Conservation (phyloP, 1,140 invertebrate species). For the Plectus sambesii region DNA sequence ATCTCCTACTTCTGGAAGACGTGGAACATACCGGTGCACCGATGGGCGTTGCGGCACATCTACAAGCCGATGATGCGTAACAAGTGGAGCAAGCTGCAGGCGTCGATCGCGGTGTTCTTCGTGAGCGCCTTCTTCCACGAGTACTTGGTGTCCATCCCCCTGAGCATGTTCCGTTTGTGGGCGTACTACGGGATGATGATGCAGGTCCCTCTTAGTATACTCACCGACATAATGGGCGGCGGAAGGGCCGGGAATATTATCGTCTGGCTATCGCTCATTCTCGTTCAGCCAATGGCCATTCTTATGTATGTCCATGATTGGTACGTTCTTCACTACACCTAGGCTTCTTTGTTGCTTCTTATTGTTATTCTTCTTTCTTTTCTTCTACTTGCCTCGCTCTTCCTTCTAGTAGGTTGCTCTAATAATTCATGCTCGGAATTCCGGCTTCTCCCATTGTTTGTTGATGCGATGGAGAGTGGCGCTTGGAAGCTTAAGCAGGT, state of each 20-base stretch:
- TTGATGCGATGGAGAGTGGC: no score
- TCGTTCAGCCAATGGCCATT: slow-evolving; percentile 93
- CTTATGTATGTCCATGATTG: slow-evolving; percentile 99
- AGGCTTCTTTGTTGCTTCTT: no score
- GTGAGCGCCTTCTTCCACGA: slow-evolving; percentile 97
- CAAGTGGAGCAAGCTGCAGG: slow-evolving; percentile 62
- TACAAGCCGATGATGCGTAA: slow-evolving; percentile 78
- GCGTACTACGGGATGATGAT: slow-evolving; percentile 93
- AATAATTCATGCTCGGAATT: no score
- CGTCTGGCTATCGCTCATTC: slow-evolving; percentile 55
- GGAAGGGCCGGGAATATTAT: slow-evolving; percentile 49
- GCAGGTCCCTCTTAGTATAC: slow-evolving; percentile 51
- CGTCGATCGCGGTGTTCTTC: slow-evolving; percentile 76
- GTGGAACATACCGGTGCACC: slow-evolving; percentile 96
- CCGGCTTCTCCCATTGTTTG: no score
- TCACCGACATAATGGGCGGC: slow-evolving; percentile 45
- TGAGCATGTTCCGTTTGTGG: slow-evolving; percentile 90
- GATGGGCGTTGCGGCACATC: slow-evolving; percentile 60
- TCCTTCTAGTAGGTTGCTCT: no score
- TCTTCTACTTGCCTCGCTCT: no score
- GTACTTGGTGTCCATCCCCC: slow-evolving; percentile 70
- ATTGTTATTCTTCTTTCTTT: no score
- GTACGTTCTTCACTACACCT: slow-evolving; percentile 47
- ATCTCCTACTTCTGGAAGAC: slow-evolving; percentile 89
- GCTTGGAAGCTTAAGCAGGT: no score